Base-by-base conservation (phyloP, 2,888 invertebrate species). In the Artemia sinica region DNA sequence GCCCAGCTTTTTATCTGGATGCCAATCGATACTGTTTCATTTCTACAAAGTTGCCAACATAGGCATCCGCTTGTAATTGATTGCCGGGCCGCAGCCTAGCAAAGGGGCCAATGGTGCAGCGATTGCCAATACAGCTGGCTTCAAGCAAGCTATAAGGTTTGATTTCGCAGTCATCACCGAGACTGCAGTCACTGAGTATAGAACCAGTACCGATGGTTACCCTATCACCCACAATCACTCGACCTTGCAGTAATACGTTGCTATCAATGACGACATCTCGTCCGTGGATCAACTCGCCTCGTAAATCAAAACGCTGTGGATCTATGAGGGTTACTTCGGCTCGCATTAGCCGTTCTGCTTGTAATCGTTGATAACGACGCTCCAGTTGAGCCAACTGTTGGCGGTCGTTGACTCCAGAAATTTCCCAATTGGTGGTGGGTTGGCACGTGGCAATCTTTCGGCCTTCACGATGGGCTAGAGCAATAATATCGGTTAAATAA, bases 401-500 rank as follows among this genome's bases (percentile, higher is more conserved):
- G n/a, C n/a, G n/a, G n/a, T n/a, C 28, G 65, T 65, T 65, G 65
- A 65, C n/a, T 14, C 65, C 65, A 14, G 28, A 52, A 11, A 41
- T 10, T 41, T 65, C n/a, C 65, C 65, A 13, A 41, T 9, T 65
- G 11, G 11, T 14, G 11, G 52, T 13, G 12, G 52, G 52, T 13
- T 52, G 65, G 10, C 18, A 18, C 65, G 8, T 41, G 18, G 28
- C 67, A 41, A 68, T 67, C 28, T 67, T 14, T 13, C 9, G 8
- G 14, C 48, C 68, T 18, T 48, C 67, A n/a, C 14, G 48, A 8
- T 68, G 10, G 10, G 41, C 68, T 14, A 10, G 66, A 18, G 18
- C 66, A 66, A 66, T 14, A 14, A 58, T 18, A 68, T 66, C 68
- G 28, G 65, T 9, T 8, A 58, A 66, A 49, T 67, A 68, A 49